These are phyloP conservation scores for Cynopterus brachyotis DNA, from an alignment of 2,113 vertebrate genomes.

Conservation along the genomic window DNA sequence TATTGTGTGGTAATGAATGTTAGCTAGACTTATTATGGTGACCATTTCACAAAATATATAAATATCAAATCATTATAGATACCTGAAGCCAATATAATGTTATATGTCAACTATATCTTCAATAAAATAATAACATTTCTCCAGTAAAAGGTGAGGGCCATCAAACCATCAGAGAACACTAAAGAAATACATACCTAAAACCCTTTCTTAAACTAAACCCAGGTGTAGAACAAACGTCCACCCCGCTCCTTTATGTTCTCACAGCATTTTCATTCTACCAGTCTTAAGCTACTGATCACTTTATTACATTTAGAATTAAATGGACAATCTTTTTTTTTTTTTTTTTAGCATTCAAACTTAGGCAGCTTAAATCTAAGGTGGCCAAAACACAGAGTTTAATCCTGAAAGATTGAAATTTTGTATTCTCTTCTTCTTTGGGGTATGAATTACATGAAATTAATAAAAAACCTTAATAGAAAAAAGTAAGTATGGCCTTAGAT, in stretches of 20 bases:
- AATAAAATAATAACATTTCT: neutral
- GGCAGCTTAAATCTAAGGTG: neutral
- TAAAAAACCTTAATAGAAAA: neutral
- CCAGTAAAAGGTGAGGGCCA: neutral
- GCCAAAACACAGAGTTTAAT: neutral
- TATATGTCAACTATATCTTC: neutral
- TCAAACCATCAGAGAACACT: neutral
- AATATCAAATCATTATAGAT: neutral
- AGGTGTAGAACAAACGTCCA: neutral
- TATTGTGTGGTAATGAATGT: neutral
- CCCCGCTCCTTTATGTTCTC: neutral
- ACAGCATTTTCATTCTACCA: neutral
- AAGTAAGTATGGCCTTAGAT: neutral
- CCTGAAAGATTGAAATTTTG: neutral
- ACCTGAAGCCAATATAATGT: neutral
- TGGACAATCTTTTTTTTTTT: neutral
- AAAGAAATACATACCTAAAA: neutral
- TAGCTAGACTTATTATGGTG: neutral
- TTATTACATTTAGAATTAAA: neutral
- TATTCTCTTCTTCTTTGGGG: neutral
- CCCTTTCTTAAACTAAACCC: neutral
- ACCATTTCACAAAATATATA: neutral
- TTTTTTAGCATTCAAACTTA: neutral
- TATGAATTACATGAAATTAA: neutral
- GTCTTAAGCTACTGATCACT: neutral